Base-by-base conservation (phyloP, 2,113 vertebrate genomes). In the Pseudorhombus dupliciocellatus region DNA sequence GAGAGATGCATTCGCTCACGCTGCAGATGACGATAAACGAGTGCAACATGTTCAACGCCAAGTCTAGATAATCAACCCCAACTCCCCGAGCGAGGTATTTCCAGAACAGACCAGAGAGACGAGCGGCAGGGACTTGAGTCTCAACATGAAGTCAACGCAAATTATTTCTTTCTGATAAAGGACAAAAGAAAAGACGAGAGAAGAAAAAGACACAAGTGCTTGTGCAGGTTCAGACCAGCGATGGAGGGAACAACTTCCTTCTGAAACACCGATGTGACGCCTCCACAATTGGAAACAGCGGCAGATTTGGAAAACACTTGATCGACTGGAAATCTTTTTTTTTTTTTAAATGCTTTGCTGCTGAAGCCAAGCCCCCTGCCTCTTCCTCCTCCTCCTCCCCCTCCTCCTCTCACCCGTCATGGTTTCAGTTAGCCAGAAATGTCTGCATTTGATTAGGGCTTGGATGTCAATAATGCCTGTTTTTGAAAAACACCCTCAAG, bases 401-500 rank as follows among this genome's bases (percentile, higher is more conserved):
- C 50, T 46, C 57, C 20, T 5, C 57, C n/a, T 0, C 34, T 7
- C 28, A 2, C 15, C 26, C 34, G 31, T 60, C 66, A 76, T 87
- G 87, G 70, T 86, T 89, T 70, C 67, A 80, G 51, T 88, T 85
- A 87, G 58, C 55, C 59, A 72, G 30, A 71, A 70, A 81, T 72
- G 77, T 72, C 89, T 91, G 92, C 66, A 68, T 86, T 84, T 89
- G 80, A 93, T 93, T 91, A 92, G 20, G 26, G 58, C 70, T 66
- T 81, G 73, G 40, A 84, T 82, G 85, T 86, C 84, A 91, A 90
- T 88, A 76, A 82, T 24, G 74, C 69, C 73, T 83, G 80, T 87
- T 92, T 88, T 24, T 80, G 73, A 84, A 90, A 90, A 89, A 88
- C 79, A 84, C 80, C 66, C 80, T 84, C 59, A 84, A 88, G 83